Conservation (phyloP, 2,888 invertebrate genomes). For the Phania funesta region DNA sequence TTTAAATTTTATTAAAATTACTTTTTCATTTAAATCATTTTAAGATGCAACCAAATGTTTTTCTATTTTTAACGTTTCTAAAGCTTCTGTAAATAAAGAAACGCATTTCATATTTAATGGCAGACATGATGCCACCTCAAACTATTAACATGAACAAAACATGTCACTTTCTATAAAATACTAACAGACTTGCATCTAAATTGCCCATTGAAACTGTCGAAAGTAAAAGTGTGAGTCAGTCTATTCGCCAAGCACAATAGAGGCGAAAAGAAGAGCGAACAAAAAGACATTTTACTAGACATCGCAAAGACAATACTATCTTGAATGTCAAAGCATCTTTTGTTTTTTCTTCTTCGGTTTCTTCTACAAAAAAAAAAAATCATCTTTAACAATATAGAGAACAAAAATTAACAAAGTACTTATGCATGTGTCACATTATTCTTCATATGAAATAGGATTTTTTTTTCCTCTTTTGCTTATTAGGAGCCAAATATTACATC, state of each 20-base stretch:
- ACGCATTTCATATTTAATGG: neutral
- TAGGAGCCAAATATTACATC: constrained; percentile 49
- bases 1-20: no score
- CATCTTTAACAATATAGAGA: constrained; percentile 44
- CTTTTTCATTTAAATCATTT: no score
- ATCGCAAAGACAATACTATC: constrained; percentile 58
- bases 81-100: neutral
- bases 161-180: constrained; percentile 52
- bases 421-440: constrained; percentile 77
- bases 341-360: constrained; percentile 32
- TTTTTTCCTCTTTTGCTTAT: constrained; percentile 38
- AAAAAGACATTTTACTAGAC: constrained; percentile 54
- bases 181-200: constrained; percentile 49
- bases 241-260: constrained; percentile 48
- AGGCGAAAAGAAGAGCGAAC: neutral
- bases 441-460: constrained; percentile 26
- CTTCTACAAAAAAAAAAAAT: constrained; percentile 10
- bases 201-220: constrained; percentile 47
- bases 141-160: constrained; percentile 35
- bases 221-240: constrained; percentile 57
- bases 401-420: constrained; percentile 70
- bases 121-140: constrained; percentile 24
- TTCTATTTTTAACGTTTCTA: neutral
- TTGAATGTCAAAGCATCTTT: constrained; percentile 59
- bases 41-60: neutral